These are phyloP conservation scores for Agonopterix arenella DNA, from an alignment of 2,888 invertebrate genomes.

Conservation along the genomic window DNA sequence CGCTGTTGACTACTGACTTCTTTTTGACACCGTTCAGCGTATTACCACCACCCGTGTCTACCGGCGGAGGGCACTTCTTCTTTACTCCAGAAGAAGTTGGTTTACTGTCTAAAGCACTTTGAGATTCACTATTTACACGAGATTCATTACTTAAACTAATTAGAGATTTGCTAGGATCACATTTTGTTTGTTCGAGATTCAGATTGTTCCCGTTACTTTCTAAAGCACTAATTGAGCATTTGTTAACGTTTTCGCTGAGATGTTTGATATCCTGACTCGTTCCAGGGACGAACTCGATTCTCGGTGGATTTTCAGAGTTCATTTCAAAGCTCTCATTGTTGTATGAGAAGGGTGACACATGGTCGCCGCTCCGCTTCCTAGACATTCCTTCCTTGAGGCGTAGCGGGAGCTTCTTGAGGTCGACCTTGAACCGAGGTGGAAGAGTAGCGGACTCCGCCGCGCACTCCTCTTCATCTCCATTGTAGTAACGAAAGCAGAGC, in stretches of 20 bases:
- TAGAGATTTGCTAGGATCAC: slow-evolving; percentile 72
- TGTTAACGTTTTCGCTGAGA: slow-evolving; percentile 69
- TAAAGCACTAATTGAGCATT: slow-evolving; percentile 76
- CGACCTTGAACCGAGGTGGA: slow-evolving; percentile 68
- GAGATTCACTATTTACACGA: slow-evolving; percentile 71
- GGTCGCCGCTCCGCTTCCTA: slow-evolving; percentile 66
- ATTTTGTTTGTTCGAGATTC: slow-evolving; percentile 58
- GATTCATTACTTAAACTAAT: slow-evolving; percentile 63
- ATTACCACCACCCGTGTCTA: slow-evolving; percentile 68
- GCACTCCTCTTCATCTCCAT: slow-evolving; percentile 79
- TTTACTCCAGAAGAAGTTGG: slow-evolving; percentile 69
- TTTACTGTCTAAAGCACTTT: slow-evolving; percentile 45
- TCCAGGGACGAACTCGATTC: slow-evolving; percentile 57
- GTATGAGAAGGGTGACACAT: slow-evolving; percentile 66
- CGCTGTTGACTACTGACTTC: slow-evolving; percentile 76
- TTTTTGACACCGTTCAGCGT: slow-evolving; percentile 78
- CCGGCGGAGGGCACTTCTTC: slow-evolving; percentile 75
- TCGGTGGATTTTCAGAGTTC: slow-evolving; percentile 59
- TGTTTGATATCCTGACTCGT: slow-evolving; percentile 64
- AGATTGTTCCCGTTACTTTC: slow-evolving; percentile 59
- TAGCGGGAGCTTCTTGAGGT: slow-evolving; percentile 76
- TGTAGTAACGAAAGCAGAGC: slow-evolving; percentile 83
- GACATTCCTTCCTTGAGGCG: slow-evolving; percentile 73
- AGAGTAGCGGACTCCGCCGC: slow-evolving; percentile 78
- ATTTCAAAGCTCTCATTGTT: slow-evolving; percentile 73